Evolutionary conservation across 2,797 vertebrate species (phyloP), one percentile per base, ranked within the genome.

Genomic region (Betta splendens): DNA sequence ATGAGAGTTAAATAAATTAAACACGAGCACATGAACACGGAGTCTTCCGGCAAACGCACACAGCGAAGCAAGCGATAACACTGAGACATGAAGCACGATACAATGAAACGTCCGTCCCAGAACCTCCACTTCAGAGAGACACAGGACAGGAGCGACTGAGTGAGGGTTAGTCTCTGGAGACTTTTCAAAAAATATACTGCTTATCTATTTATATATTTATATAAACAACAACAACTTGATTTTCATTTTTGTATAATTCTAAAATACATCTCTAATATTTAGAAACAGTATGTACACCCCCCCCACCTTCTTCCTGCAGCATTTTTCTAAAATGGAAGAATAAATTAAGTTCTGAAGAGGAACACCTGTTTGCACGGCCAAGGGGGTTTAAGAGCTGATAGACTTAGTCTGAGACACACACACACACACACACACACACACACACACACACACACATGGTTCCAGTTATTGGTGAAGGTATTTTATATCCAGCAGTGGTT

Each of bases 201-300:
- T 83, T 86, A 85, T 86, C 84, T 88, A 89, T 89, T 80, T 84
- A 87, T 87, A 84, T 69, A 81, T 78, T 85, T 69, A 77, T 87
- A 90, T 80, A 84, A 87, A 82, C 70, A 85, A 83, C 52, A 64
- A 79, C 57, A 76, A 75, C 59, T 69, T 71, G 38, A 62, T 84
- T 85, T 77, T 62, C 9, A 31, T 68, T 79, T 80, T 78, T 84
- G 87, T 64, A 91, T 84, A 89, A 78, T 87, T 89, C 89, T 94
- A 92, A 91, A 91, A 86, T 92, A 90, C 80, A 92, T 89, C 92
- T 94, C 91, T 90, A 79, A 93, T 90, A 93, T 87, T 92, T 70
- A 23, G 61, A 81, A 86, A 83, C 69, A 79, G 60, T 86, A 87
- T 91, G 64, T 84, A 92, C 86, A 87, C 83, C n/a, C n/a, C n/a